Conservation (phyloP, 2,113 vertebrate species). For the Parus major region DNA sequence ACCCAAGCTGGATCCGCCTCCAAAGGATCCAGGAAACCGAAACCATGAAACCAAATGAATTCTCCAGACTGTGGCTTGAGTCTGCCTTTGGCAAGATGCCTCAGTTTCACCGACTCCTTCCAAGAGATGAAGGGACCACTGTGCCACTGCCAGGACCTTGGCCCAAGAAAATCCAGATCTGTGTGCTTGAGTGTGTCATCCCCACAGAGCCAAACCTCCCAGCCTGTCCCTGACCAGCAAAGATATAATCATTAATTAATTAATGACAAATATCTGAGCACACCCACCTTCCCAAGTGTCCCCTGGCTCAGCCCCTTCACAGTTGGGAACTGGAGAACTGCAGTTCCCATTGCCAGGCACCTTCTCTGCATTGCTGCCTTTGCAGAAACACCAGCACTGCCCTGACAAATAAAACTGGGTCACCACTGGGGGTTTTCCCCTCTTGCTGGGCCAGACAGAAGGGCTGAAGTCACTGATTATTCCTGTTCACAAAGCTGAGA, state of each 20-base stretch:
- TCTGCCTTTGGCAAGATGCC: not conserved
- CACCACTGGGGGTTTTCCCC: not conserved
- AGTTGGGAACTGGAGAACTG: not conserved
- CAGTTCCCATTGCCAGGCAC: not conserved
- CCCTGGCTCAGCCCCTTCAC: not conserved
- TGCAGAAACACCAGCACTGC: not conserved
- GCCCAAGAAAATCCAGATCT: not conserved
- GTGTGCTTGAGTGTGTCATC: too few relatives aligned
- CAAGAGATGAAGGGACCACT: not conserved
- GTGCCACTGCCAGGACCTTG: not conserved
- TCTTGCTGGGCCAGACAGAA: not conserved
- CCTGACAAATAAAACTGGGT: not conserved
- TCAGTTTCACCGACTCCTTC: not conserved
- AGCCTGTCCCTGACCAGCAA: not conserved
- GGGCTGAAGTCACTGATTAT: not conserved
- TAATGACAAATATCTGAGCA: not conserved
- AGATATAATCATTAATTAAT: fast-evolving
- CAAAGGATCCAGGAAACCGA: not conserved
- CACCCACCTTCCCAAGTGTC: not conserved
- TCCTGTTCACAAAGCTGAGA: conserved; percentile 40
- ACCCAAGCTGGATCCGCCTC: not conserved
- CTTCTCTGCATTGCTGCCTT: not conserved
- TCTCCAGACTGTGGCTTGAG: not conserved
- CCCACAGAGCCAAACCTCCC: not conserved
- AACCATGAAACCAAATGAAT: not conserved